Evolutionary conservation across 2,888 invertebrate genomes (phyloP).

Genomic region (Helicoverpa assulta): DNA sequence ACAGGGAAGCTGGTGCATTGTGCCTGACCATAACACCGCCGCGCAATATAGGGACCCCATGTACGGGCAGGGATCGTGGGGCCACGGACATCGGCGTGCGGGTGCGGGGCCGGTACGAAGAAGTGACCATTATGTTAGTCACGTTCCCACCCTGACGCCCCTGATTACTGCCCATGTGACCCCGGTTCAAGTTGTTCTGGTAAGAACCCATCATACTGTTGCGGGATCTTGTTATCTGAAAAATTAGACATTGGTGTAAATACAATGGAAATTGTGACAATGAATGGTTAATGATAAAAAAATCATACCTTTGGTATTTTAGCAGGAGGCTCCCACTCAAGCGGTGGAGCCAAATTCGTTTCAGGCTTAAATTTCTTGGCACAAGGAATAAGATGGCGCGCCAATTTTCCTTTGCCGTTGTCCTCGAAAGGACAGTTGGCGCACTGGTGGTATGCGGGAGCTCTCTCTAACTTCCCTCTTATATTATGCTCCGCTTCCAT

Average conservation of each 20-base stretch:
- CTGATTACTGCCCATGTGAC: slow-evolving; percentile 77
- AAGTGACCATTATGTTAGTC: slow-evolving; percentile 59
- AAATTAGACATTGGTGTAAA: slow-evolving; percentile 16
- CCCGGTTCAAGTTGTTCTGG: slow-evolving; percentile 79
- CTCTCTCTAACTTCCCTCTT: slow-evolving; percentile 95
- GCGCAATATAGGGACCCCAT: slow-evolving; percentile 75
- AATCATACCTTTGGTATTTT: slow-evolving; percentile 95
- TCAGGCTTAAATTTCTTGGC: slow-evolving; percentile 97
- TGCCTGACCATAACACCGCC: slow-evolving; percentile 91
- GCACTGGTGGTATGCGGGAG: slow-evolving; percentile 97
- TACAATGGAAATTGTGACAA: too few relatives aligned
- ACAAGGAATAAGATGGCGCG: slow-evolving; percentile 96
- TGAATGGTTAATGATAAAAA: not conserved
- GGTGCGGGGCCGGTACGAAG: slow-evolving; percentile 74
- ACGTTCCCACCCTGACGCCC: slow-evolving; percentile 68
- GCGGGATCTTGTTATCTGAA: slow-evolving; percentile 77
- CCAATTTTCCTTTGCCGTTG: slow-evolving; percentile 97
- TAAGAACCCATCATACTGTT: slow-evolving; percentile 79
- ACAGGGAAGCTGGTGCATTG: slow-evolving; percentile 85
- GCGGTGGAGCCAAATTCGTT: slow-evolving; percentile 95
- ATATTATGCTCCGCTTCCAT: slow-evolving; percentile 97
- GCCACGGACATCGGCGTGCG: slow-evolving; percentile 72
- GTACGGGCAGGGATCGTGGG: slow-evolving; percentile 67
- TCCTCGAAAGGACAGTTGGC: slow-evolving; percentile 98
- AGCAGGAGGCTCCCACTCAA: slow-evolving; percentile 98